Conservation (phyloP, 2,113 vertebrate genomes). For the Alouatta palliata region DNA sequence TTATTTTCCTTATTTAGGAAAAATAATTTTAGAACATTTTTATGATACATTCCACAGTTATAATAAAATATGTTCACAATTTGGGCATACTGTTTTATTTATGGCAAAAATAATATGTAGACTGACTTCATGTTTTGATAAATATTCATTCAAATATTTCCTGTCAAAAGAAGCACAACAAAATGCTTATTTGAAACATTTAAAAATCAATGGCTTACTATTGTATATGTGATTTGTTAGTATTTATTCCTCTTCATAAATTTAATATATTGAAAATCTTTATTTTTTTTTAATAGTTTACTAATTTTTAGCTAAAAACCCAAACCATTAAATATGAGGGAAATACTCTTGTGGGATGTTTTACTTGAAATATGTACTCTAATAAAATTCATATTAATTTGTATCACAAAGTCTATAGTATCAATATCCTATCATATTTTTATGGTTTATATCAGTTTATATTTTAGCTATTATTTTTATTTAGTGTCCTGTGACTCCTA, state of each 20-base stretch:
- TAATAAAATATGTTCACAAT: not conserved
- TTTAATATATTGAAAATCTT: not conserved
- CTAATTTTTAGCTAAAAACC: not conserved
- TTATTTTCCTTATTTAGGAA: not conserved
- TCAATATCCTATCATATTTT: not conserved
- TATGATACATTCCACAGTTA: not conserved
- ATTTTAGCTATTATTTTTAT: not conserved
- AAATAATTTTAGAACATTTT: not conserved
- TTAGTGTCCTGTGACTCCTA: not conserved
- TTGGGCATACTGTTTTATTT: not conserved
- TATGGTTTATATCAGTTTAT: not conserved
- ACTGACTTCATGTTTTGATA: not conserved
- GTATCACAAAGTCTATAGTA: not conserved
- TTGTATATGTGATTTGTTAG: not conserved
- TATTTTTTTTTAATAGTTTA: not conserved
- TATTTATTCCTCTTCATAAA: not conserved
- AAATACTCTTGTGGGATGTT: not conserved
- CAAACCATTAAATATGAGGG: not conserved
- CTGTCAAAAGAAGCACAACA: not conserved
- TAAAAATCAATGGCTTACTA: not conserved
- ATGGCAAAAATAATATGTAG: not conserved
- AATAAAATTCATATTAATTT: not conserved
- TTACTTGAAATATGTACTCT: not conserved
- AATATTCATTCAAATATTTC: not conserved
- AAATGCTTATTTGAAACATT: conserved; percentile 9